Evolutionary conservation across 2,888 invertebrate genomes (phyloP), one percentile per base, ranked within the genome.

Genomic region (Imbricaverruca yamaguchii): DNA sequence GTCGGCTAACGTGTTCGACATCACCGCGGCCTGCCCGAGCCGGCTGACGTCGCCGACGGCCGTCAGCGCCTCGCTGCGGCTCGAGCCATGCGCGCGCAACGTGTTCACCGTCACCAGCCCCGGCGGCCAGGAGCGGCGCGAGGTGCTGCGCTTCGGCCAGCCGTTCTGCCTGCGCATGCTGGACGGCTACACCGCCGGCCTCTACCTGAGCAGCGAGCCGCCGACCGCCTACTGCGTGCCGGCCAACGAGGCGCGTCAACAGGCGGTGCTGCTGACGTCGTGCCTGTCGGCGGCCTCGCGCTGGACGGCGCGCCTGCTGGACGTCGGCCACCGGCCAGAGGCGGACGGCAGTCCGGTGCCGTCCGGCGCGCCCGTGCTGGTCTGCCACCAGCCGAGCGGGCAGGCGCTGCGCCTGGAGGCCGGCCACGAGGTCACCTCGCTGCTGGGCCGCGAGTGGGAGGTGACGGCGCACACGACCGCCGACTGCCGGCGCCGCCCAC

Each of bases 141-240:
- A 69, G 69, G 69, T 69, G 11, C 69, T 69, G 12, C 69, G 69
- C 21, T 69, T 21, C 39, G 69, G 69, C 15, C 39, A 69, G 69
- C 13, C 69, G 13, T 69, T 69, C 69, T 23, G 69, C 21, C 69
- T 69, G 69, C 69, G 39, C 6, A 39, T 69, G 15, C 12, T 4
- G 69, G 69, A 39, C 39, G 69, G 69, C 39, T 69, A 69, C 69
- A n/a, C 69, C 23, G 13, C 0, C 12, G 69, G 69, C 23, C 69
- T 69, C 21, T 69, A 39, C 69, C 69, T 69, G 69, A 69, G 39
- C 69, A 69, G 69, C 39, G 69, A 69, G 69, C 69, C 69, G 69
- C 69, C 69, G 39, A 69, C 69, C 15, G 69, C 69, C 69, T 69
- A 69, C 69, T 69, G 69, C 69, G 69, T 69, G 69, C 69, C 69